Base-by-base conservation (phyloP, 1,140 invertebrate genomes). In the Littorina saxatilis region DNA sequence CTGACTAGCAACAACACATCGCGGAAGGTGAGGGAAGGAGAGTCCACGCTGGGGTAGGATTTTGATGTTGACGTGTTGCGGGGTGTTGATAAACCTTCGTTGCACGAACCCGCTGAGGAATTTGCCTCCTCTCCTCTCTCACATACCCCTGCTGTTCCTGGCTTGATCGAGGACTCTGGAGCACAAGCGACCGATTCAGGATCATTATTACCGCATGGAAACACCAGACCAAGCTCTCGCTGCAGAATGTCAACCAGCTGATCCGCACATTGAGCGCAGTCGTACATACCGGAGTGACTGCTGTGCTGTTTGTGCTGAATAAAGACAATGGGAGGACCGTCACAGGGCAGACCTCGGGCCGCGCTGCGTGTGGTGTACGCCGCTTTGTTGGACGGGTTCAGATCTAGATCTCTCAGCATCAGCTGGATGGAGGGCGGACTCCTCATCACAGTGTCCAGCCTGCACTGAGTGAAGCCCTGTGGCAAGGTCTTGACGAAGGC, bases 291-390 rank as follows among this genome's bases (percentile, higher is more conserved):
- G 5, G 20, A 17, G 1, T 52, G 5, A 0, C 50, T 55, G 50
- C 61, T 50, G 50, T 76, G 74, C 29, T 2, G 29, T 50, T 13
- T 32, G 29, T 76, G 74, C 50, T 76, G 43, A 20, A 76, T 76
- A 37, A 76, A 58, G 29, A 76, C 27, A 32, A 76, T 37, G 9
- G 74, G 50, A 7, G 74, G 74, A 17, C 74, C 74, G 52, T 76
- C 74, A 58, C 74, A 76, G 2, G 74, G 50, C 7, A 76, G 52
- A 27, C 74, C 74, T 23, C 74, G 27, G 20, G 74, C 5, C 5
- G 74, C 52, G 29, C 74, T 76, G 5, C 74, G 47, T 2, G 74
- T 76, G 15, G 47, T 55, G 74, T 76, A 76, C 0, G 32, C 74
- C 2, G 15, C 23, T 13, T 1, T 29, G 27, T 74, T 39, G 1